Evolutionary conservation across 2,797 vertebrate species (phyloP).

Genomic region (Sebastes goodei): DNA sequence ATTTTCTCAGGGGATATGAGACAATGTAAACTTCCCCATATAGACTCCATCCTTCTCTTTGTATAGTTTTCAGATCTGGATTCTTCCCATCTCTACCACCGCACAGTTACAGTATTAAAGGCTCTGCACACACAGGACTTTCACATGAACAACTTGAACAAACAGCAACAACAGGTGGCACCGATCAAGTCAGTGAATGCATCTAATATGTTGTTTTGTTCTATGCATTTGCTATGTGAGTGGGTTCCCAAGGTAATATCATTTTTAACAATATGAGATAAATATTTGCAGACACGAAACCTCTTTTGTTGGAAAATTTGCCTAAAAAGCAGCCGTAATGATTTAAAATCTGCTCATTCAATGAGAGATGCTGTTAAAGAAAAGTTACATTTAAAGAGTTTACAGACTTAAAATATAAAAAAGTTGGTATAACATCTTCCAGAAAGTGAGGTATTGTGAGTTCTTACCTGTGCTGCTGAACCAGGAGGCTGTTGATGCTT

Average conservation of each 20-base stretch:
- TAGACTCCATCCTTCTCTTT: background rate
- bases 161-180: slow-evolving; percentile 59
- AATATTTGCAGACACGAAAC: background rate
- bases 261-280: background rate
- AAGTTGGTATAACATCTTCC: slow-evolving; percentile 12
- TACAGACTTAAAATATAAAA: background rate
- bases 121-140: slow-evolving; percentile 25
- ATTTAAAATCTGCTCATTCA: background rate
- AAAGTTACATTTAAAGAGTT: background rate
- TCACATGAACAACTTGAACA: slow-evolving; percentile 48
- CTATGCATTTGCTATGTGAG: background rate
- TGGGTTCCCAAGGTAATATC: background rate
- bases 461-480: slow-evolving; percentile 69
- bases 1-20: background rate
- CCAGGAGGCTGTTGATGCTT: slow-evolving; percentile 59
- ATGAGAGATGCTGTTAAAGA: background rate
- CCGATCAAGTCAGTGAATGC: background rate
- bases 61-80: background rate
- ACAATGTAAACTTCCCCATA: background rate
- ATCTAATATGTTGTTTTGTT: background rate
- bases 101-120: background rate
- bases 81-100: background rate
- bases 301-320: background rate
- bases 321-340: background rate
- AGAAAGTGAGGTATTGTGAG: slow-evolving; percentile 8